Conservation (phyloP, 2,797 vertebrate genomes). For the Artibeus jamaicensis region DNA sequence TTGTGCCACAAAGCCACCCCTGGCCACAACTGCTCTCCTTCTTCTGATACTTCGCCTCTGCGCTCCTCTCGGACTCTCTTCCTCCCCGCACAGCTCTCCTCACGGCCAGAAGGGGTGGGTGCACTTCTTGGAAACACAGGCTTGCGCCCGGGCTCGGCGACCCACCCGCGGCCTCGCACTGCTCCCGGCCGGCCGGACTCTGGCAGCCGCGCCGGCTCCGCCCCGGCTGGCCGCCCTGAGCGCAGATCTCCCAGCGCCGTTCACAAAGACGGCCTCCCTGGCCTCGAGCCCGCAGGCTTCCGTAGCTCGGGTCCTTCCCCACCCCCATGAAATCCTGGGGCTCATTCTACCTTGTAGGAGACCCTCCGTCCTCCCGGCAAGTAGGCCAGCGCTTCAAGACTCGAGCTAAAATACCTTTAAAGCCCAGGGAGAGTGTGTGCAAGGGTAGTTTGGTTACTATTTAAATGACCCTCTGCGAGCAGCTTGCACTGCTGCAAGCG, state of each 20-base stretch:
- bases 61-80: not conserved
- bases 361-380: not conserved
- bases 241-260: not conserved
- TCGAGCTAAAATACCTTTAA: not conserved
- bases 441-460: not conserved
- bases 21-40: not conserved
- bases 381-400: not conserved
- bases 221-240: not conserved
- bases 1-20: not conserved
- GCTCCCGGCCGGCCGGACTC: not conserved
- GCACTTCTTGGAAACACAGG: not conserved
- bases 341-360: not conserved
- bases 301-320: constrained; percentile 4
- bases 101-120: not conserved
- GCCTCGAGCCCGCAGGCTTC: constrained; percentile 4
- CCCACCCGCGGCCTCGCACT: not conserved
- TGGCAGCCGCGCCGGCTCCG: not conserved
- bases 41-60: not conserved
- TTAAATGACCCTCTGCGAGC: constrained; percentile 13
- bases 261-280: constrained; percentile 42
- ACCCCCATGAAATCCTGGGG: not conserved
- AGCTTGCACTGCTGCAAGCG: not conserved
- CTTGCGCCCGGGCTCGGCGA: not conserved
- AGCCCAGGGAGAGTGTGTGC: not conserved
- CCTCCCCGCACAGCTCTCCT: not conserved